Evolutionary conservation across 2,888 invertebrate species (phyloP), one percentile per base, ranked within the genome.

Genomic region (Chrysodeixis includens): DNA sequence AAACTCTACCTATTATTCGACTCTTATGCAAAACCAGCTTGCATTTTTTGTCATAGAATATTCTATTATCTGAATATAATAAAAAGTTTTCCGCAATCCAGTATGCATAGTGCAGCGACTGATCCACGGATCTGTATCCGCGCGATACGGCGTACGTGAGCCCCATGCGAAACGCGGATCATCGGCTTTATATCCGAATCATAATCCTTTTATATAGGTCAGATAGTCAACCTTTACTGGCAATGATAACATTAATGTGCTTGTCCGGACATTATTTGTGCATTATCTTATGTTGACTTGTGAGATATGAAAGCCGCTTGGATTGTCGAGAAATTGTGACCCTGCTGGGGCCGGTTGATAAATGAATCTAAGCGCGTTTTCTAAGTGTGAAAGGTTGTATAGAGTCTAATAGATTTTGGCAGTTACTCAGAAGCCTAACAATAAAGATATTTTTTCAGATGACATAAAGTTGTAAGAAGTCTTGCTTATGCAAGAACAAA

Each of bases 121-220:
- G 61, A 64, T 32, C 62, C 69, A 61, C 26, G 26, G 26, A 26
- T 26, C 26, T 26, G 26, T 62, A 60, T 60, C 71, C 62, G 74
- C 55, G n/a, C n/a, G n/a, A n/a, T n/a, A n/a, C n/a, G 56, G 30
- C 30, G 61, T 62, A 78, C 78, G 78, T 78, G 78, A 76, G 64
- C 22, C 51, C 66, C 76, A 69, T 78, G 73, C 74, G 70, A 62
- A 73, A 70, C 63, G 59, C 32, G 65, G 59, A 63, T 62, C 73
- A 73, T 71, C 66, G 63, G 62, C 56, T 57, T 66, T 66, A 54
- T 72, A 71, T 70, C 76, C 64, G 55, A 62, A 78, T 71, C 60
- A 73, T 78, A 78, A 76, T 78, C 73, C 69, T 61, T 78, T 78
- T 78, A 78, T 75, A 56, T 76, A 53, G 76, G 70, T 66, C 73